phyloP scores from a whole-genome alignment of 2,797 vertebrate species.

The Euthynnus affinis region DNA sequence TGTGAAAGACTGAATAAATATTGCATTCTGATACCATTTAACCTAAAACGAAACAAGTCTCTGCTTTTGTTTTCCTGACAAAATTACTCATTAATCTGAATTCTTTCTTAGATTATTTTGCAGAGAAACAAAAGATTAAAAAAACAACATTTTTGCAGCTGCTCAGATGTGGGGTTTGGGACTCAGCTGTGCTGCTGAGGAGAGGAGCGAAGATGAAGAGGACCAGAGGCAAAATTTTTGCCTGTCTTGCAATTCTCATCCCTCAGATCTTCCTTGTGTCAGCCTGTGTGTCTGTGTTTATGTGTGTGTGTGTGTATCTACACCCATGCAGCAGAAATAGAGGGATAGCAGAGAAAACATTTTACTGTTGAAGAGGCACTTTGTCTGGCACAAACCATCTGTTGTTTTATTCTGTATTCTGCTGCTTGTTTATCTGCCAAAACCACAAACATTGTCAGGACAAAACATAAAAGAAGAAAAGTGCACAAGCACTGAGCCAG shows the following conservation, averaged over 20 bases:
- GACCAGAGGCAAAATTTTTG: conserved; percentile 69
- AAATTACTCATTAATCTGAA: conserved; percentile 14
- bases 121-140: conserved; percentile 8
- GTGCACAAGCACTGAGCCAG: conserved; percentile 57
- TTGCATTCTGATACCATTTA: background rate
- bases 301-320: conserved; percentile 23
- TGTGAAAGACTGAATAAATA: conserved; percentile 4
- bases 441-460: conserved; percentile 63
- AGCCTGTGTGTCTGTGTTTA: conserved; percentile 36
- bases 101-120: background rate
- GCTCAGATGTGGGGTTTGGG: conserved; percentile 44
- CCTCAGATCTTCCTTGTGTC: conserved; percentile 69
- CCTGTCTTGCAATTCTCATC: conserved; percentile 74
- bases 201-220: conserved; percentile 65
- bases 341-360: conserved; percentile 54
- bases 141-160: conserved; percentile 25
- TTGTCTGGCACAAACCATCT: conserved; percentile 74
- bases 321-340: conserved; percentile 32
- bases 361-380: conserved; percentile 67
- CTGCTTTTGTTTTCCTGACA: conserved; percentile 4
- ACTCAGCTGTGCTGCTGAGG: conserved; percentile 60
- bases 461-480: conserved; percentile 54
- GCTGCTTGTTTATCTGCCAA: conserved; percentile 62
- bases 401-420: conserved; percentile 69
- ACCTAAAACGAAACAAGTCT: background rate